Evolutionary conservation across 2,888 invertebrate species (phyloP).

Genomic region (Hypsopygia costalis): DNA sequence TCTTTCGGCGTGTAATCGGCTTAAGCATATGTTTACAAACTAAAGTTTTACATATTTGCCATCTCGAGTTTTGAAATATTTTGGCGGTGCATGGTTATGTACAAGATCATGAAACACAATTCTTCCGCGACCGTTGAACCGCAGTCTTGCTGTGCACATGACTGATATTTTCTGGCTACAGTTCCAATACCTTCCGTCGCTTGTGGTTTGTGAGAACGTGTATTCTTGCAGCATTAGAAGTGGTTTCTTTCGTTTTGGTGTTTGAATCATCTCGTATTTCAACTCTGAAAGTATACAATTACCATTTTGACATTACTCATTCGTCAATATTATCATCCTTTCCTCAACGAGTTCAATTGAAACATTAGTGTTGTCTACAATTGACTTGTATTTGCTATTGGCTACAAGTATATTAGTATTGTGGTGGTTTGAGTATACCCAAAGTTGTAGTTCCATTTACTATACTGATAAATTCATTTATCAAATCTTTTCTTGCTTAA

Average conservation of each 20-base stretch:
- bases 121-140: conserved; percentile 1
- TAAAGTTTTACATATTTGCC: conserved; percentile 9
- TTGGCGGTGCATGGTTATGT: conserved; percentile 8
- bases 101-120: neutral
- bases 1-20: too few relatives aligned
- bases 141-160: conserved; percentile 8
- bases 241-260: conserved; percentile 18
- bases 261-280: conserved; percentile 17
- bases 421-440: too few relatives aligned
- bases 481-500: too few relatives aligned
- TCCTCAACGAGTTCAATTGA: too few relatives aligned
- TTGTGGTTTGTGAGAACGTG: conserved; percentile 27
- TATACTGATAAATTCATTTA: too few relatives aligned
- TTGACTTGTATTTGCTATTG: too few relatives aligned
- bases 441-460: too few relatives aligned
- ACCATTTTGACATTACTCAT: too few relatives aligned
- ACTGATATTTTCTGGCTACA: conserved; percentile 42
- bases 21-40: conserved; percentile 2
- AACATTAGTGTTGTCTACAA: too few relatives aligned
- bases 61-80: neutral
- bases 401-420: too few relatives aligned
- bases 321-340: too few relatives aligned
- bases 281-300: conserved; percentile 17
- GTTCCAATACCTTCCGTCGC: conserved; percentile 47
- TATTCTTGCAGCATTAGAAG: conserved; percentile 1